phyloP scores from a whole-genome alignment of 2,888 invertebrate genomes.

The Saturnia pavonia region DNA sequence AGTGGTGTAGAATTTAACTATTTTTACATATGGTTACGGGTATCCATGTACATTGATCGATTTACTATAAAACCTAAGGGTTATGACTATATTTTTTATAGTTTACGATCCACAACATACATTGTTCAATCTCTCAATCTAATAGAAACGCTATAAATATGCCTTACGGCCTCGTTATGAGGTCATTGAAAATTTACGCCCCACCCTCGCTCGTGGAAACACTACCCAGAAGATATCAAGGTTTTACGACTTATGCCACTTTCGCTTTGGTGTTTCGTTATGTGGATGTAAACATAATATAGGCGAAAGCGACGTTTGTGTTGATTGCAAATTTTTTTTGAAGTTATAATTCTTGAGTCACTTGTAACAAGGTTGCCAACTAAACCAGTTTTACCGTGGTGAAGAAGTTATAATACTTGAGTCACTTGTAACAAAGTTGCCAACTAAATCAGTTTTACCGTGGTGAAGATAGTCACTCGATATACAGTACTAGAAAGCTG shows the following conservation, averaged over 20 bases:
- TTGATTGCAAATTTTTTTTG: neutral
- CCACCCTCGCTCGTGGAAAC: constrained; percentile 25
- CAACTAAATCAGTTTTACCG: too few species aligned
- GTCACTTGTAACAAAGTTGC: too few species aligned
- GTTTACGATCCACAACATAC: constrained; percentile 24
- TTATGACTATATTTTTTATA: neutral
- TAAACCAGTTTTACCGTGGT: too few species aligned
- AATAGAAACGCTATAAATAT: constrained; percentile 37
- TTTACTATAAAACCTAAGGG: neutral
- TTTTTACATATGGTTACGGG: neutral
- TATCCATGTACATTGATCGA: neutral
- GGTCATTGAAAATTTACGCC: constrained; percentile 39
- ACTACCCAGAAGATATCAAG: constrained; percentile 31
- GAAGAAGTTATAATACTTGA: too few species aligned
- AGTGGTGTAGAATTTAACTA: too few species aligned
- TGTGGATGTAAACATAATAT: neutral
- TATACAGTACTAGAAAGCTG: too few species aligned
- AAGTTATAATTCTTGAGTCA: neutral
- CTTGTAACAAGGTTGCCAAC: too few species aligned
- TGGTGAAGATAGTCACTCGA: too few species aligned
- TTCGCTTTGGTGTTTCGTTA: constrained; percentile 10
- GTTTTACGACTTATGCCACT: constrained; percentile 33
- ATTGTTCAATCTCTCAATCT: constrained; percentile 35
- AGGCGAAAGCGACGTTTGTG: neutral
- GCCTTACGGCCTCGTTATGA: constrained; percentile 34